Conservation (phyloP, 1,140 invertebrate species). For the Littorina saxatilis region DNA sequence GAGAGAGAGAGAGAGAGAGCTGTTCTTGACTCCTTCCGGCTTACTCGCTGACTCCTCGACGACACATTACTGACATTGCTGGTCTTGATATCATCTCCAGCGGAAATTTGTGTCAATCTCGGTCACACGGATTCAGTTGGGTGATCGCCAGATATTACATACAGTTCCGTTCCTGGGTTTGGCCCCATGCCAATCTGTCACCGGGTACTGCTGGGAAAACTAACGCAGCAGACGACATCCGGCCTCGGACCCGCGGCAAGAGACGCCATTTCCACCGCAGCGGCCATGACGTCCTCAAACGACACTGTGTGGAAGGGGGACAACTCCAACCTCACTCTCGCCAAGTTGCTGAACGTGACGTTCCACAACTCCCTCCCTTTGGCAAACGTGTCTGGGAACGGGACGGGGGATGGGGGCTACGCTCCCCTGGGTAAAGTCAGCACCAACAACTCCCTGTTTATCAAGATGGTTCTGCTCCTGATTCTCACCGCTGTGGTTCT, state of each 20-base stretch:
- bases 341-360: slow-evolving; percentile 11
- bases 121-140: too few species aligned
- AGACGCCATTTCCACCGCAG: not conserved
- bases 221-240: slow-evolving; percentile 1
- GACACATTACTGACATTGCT: too few species aligned
- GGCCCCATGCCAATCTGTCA: slow-evolving; percentile 2
- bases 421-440: too few species aligned
- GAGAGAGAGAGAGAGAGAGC: too few species aligned
- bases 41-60: too few species aligned
- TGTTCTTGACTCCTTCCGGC: too few species aligned
- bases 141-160: too few species aligned
- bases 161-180: too few species aligned
- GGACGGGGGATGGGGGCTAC: not conserved
- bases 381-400: not conserved
- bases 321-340: not conserved
- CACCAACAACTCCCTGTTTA: slow-evolving; percentile 38
- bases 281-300: slow-evolving; percentile 20
- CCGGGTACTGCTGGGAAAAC: slow-evolving; percentile 20
- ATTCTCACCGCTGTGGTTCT: slow-evolving; percentile 47
- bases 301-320: not conserved
- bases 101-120: too few species aligned
- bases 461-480: slow-evolving; percentile 41
- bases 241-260: not conserved
- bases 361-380: not conserved
- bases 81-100: too few species aligned